A percentile compares a stretch with the other conserved stretches of the same genome.
phyloP scores from a whole-genome alignment of 2,113 vertebrate species.

The Hydrolagus affinis region DNA sequence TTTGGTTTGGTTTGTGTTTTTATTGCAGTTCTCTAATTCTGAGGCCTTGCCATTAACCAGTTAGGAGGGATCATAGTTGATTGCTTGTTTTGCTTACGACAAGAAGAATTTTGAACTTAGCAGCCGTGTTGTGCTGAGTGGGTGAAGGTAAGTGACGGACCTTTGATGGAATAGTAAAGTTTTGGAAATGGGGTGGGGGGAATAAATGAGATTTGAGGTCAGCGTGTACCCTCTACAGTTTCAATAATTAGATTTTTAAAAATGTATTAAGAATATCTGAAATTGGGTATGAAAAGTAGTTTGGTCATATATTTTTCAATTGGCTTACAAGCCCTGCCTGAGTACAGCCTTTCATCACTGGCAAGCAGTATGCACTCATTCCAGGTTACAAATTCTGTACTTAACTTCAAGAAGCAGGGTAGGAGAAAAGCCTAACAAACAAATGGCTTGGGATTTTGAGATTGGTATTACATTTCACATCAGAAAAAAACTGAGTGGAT shows the following conservation, averaged over 20 bases:
- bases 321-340: neutral
- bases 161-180: neutral
- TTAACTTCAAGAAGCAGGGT: neutral
- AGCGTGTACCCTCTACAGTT: neutral
- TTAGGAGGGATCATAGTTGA: neutral
- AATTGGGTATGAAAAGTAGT: neutral
- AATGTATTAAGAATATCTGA: neutral
- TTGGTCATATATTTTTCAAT: neutral
- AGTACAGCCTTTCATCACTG: neutral
- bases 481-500: neutral
- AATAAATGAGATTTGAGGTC: neutral
- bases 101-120: neutral
- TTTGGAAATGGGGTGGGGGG: neutral
- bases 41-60: neutral
- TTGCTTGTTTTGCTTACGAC: neutral
- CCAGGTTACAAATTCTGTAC: neutral
- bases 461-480: neutral
- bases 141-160: neutral
- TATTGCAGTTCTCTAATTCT: neutral
- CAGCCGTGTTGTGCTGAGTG: neutral
- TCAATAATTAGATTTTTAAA: neutral
- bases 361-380: too few species aligned
- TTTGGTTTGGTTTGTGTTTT: conserved; percentile 23
- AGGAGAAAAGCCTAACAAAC: neutral
- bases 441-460: neutral